Evolutionary conservation across 2,888 invertebrate species (phyloP).

Genomic region (Drosophila sordidapex): DNA sequence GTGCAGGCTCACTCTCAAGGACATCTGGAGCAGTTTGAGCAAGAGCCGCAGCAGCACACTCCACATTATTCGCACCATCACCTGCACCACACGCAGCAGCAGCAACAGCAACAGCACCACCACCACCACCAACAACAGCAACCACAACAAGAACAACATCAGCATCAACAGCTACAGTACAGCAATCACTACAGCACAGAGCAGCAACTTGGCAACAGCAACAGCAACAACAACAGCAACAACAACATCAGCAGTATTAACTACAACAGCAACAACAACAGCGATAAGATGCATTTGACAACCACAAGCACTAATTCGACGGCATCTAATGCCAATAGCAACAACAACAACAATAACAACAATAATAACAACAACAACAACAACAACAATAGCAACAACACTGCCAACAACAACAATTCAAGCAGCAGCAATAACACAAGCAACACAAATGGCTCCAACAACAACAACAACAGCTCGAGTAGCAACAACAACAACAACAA

Average conservation of each 20-base stretch:
- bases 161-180: conserved; percentile 59
- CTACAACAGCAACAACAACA: conserved; percentile 54
- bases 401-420: conserved; percentile 67
- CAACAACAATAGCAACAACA: conserved; percentile 55
- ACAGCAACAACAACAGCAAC: conserved; percentile 23
- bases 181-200: conserved; percentile 36
- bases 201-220: conserved; percentile 29
- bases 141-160: conserved; percentile 40
- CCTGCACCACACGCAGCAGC: conserved; percentile 38
- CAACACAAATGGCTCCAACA: conserved; percentile 71
- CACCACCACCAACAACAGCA: conserved; percentile 31
- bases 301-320: conserved; percentile 71
- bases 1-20: conserved; percentile 79
- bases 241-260: conserved; percentile 29
- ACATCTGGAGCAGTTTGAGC: conserved; percentile 79
- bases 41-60: conserved; percentile 47
- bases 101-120: conserved; percentile 25
- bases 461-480: conserved; percentile 80
- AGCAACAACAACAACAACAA: conserved; percentile 72
- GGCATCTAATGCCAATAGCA: conserved; percentile 75
- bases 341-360: conserved; percentile 54
- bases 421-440: conserved; percentile 85
- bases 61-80: conserved; percentile 43
- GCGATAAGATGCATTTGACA: conserved; percentile 82
- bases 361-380: conserved; percentile 33